These are phyloP conservation scores for Nasonia longicornis DNA, from an alignment of 1,140 invertebrate genomes.

Conservation along the genomic window DNA sequence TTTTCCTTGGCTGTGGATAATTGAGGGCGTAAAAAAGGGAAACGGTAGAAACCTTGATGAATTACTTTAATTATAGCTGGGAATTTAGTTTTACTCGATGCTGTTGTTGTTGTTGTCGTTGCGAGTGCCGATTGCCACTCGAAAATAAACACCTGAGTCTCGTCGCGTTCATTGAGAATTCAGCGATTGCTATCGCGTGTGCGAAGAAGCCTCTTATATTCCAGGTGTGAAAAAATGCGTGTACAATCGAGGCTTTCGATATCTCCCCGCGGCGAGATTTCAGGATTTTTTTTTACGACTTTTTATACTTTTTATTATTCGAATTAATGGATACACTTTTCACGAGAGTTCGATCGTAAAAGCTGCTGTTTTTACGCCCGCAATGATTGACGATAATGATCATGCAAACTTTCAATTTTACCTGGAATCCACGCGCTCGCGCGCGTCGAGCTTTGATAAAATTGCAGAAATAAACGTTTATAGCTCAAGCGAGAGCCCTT, in stretches of 20 bases:
- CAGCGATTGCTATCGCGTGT: neutral
- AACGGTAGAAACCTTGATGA: neutral
- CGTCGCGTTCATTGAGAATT: neutral
- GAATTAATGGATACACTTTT: constrained; percentile 34
- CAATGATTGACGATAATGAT: constrained; percentile 41
- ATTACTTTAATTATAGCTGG: constrained; percentile 30
- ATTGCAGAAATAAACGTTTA: neutral
- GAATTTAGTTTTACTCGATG: constrained; percentile 18
- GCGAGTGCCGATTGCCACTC: neutral
- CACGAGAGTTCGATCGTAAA: constrained; percentile 29
- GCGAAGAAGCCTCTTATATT: no score
- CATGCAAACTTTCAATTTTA: constrained; percentile 16
- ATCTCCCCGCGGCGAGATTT: neutral
- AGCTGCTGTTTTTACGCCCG: constrained; percentile 13
- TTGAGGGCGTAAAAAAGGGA: constrained; percentile 1
- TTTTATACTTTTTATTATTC: constrained; percentile 34
- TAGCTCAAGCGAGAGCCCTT: no score
- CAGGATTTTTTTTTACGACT: constrained; percentile 20
- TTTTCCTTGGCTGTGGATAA: constrained; percentile 36
- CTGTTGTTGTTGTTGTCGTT: neutral
- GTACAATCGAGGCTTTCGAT: neutral
- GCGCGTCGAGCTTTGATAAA: neutral
- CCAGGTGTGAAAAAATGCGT: neutral
- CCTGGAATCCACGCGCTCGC: neutral
- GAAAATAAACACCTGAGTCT: neutral